phyloP scores from a whole-genome alignment of 64 coral and sea anemone species.

The Pachyseris speciosa region DNA sequence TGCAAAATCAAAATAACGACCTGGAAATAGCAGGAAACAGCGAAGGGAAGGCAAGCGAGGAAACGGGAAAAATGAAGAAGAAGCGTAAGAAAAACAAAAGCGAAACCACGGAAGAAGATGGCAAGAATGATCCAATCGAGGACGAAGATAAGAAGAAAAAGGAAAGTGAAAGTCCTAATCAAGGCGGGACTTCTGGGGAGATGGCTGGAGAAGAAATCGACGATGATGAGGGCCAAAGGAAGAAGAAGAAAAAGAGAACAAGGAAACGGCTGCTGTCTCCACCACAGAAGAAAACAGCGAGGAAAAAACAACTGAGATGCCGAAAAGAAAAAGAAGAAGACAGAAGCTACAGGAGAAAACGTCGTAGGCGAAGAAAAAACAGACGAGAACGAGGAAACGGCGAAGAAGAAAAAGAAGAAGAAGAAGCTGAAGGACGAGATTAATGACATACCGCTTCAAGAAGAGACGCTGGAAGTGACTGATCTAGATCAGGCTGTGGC shows the following conservation, averaged over 20 bases:
- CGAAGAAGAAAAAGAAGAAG: background rate
- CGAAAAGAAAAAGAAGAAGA: background rate
- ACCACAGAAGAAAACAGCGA: background rate
- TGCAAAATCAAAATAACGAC: background rate
- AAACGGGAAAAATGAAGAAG: background rate
- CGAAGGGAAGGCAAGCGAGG: background rate
- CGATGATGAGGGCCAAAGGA: background rate
- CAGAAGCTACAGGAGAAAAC: background rate
- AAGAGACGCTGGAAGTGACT: background rate
- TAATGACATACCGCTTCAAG: background rate
- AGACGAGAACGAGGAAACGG: no score
- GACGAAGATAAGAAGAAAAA: background rate
- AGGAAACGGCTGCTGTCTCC: background rate
- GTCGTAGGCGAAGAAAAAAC: background rate
- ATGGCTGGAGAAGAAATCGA: background rate
- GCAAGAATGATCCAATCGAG: background rate
- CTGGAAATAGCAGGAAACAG: background rate
- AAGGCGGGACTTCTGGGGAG: background rate
- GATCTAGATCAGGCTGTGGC: background rate
- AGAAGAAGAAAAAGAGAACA: conserved; percentile 11
- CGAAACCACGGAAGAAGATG: background rate
- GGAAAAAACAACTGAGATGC: background rate
- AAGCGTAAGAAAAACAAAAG: background rate
- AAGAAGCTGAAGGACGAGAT: background rate
- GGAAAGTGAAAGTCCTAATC: background rate